Percentiles rank a stretch among this genome's conserved stretches.
phyloP scores from a whole-genome alignment of 2,113 vertebrate genomes.

The Oryzias javanicus region DNA sequence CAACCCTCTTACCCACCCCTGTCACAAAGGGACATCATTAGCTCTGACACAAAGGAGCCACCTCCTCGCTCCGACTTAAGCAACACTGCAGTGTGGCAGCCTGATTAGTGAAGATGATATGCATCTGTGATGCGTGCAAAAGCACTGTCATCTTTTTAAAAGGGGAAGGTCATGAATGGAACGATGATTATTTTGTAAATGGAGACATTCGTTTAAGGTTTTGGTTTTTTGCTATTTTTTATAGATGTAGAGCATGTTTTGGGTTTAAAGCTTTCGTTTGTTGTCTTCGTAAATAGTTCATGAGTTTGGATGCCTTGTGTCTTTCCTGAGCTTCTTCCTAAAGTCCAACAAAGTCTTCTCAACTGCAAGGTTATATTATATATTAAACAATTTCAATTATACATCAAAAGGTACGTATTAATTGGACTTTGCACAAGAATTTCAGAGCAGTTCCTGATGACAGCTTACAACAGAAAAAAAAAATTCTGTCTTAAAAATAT shows the following conservation, averaged over 20 bases:
- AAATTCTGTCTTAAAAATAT: constrained; percentile 46
- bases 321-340: background rate
- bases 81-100: constrained; percentile 60
- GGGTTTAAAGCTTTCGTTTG: background rate
- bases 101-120: constrained; percentile 72
- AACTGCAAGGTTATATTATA: constrained; percentile 45
- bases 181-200: constrained; percentile 31
- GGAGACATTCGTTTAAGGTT: constrained; percentile 15
- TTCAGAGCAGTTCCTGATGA: constrained; percentile 37
- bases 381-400: constrained; percentile 66
- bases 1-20: constrained; percentile 64
- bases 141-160: constrained; percentile 62
- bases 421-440: constrained; percentile 58
- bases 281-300: background rate
- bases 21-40: constrained; percentile 80
- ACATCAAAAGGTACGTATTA: constrained; percentile 63
- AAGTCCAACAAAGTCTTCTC: background rate
- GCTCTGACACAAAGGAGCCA: constrained; percentile 70
- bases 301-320: background rate
- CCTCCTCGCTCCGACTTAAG: constrained; percentile 63
- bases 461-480: constrained; percentile 14
- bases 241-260: background rate
- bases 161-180: constrained; percentile 15
- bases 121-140: constrained; percentile 66
- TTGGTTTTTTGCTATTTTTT: background rate